Evolutionary conservation across 2,113 vertebrate genomes (phyloP).

Genomic region (Oreocharis arfaki): DNA sequence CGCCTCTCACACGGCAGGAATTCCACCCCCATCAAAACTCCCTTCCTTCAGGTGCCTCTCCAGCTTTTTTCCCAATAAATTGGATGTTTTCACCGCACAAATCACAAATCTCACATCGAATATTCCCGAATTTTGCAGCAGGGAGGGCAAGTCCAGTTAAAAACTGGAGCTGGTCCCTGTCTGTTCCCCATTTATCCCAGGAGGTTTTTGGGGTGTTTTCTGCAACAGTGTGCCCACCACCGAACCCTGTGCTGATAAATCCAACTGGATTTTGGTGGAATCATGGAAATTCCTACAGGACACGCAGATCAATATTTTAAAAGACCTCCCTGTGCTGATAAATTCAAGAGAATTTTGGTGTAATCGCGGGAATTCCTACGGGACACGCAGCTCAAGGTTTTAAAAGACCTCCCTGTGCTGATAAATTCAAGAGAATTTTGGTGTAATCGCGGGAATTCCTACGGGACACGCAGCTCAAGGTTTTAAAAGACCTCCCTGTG

Average conservation of each 20-base stretch:
- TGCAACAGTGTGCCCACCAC: fast-evolving
- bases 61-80: fast-evolving
- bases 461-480: too few species aligned
- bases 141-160: fast-evolving
- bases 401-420: too few species aligned
- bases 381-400: too few species aligned
- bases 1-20: not conserved
- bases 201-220: fast-evolving
- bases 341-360: too few species aligned
- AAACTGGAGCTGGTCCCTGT: too few species aligned
- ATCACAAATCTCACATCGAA: not conserved
- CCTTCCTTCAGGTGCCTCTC: not conserved
- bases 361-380: not conserved
- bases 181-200: not conserved
- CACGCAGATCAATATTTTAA: too few species aligned
- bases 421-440: too few species aligned
- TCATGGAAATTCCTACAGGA: not conserved
- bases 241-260: not conserved
- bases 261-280: not conserved
- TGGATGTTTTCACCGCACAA: not conserved
- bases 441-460: too few species aligned
- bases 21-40: not conserved
- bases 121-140: not conserved
- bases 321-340: not conserved
- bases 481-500: too few species aligned